Base-by-base conservation (phyloP, 2,888 invertebrate genomes). In the Eilema sororculum region DNA sequence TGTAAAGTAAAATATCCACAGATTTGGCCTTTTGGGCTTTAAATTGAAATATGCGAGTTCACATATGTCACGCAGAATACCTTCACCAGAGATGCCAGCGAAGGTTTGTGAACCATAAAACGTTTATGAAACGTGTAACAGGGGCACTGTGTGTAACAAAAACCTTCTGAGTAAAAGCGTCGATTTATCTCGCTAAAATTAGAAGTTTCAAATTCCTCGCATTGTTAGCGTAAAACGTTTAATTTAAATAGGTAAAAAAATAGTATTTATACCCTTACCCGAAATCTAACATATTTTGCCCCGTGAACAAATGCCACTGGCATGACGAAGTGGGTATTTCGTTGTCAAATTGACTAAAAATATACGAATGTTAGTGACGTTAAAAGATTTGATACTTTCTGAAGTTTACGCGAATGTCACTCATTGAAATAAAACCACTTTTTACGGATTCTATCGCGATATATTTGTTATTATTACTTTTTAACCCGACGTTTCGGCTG, bases 61-160 rank as follows among this genome's bases (percentile, higher is more conserved):
- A 76, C 41, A 75, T 58, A 69, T 25, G 70, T 74, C 71, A 69
- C 46, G 20, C 37, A 63, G 59, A 69, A 71, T 56, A 78, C 60
- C 72, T 78, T 75, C 70, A 65, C 68, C 73, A 46, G 68, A 56
- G 66, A 83, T 79, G 73, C 73, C 71, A 69, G 69, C 71, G 69
- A 71, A 61, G 74, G 68, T 69, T 75, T 77, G 73, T 71, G 73
- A 71, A 73, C 67, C 71, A 77, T 75, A 78, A 81, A 78, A 78
- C 74, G 65, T 78, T 81, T 75, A 76, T 77, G 70, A 83, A 78
- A 71, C 60, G 73, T 62, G 56, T 33, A 57, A 67, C n/a, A 59
- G 56, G 13, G 57, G 16, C 59, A 41, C 24, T 59, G 58, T 58
- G 52, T 52, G 37, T n/a, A 58, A 66, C 33, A 25, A 52, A 25